Base-by-base conservation (phyloP, 1,140 invertebrate genomes). In the Rhopalosiphum maidis region DNA sequence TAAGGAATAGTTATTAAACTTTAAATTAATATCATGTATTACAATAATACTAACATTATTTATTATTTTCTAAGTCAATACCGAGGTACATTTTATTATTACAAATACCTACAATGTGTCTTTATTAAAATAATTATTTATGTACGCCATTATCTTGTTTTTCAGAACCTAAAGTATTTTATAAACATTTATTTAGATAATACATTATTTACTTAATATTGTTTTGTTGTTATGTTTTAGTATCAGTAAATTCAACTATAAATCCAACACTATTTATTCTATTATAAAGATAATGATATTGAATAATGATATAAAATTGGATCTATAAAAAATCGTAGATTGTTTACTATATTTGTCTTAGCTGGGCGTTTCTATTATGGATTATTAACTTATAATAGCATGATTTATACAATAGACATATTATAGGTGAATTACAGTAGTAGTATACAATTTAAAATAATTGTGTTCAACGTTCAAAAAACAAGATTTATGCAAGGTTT, bases 181-280 rank as follows among this genome's bases (percentile, higher is more conserved):
- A 5, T n/a, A 18, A 18, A n/a, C 0, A n/a, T n/a, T n/a, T 0
- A 68, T 68, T 68, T n/a, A 68, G 15, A 4, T n/a, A n/a, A 5
- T 68, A n/a, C 1, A 68, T n/a, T n/a, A 18, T n/a, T 68, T 68
- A 30, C 25, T 60, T 8, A 9, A 51, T 51, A 51, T 51, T 60
- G 0, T 68, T 68, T 60, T 30, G 23, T 2, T 60, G 30, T 51
- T 60, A 8, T 60, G 11, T 60, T 60, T 60, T 60, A 11, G 11
- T 3, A n/a, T 68, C 60, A 11, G 30, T 68, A 68, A 68, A n/a
- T n/a, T 68, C 15, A 68, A 68, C 60, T 15, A 15, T 15, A 4
- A 15, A 15, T n/a, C 30, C 5, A n/a, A n/a, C n/a, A n/a, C 5
- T n/a, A n/a, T 18, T 68, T 68, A n/a, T n/a, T 18, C 11, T 9